phyloP scores from a whole-genome alignment of 2,888 invertebrate species.

The Acronicta leporina region DNA sequence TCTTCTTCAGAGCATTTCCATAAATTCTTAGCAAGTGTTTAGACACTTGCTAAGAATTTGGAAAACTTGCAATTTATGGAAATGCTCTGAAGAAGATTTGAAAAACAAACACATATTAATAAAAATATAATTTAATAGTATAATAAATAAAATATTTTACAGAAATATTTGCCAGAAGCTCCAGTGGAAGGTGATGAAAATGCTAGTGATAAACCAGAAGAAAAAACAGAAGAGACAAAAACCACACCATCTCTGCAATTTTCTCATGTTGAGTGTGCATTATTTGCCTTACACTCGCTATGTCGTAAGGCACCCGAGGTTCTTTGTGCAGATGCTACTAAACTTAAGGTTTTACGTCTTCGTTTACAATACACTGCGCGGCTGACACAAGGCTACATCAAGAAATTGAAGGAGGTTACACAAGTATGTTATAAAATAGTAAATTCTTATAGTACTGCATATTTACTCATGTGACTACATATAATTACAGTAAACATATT shows the following conservation, averaged over 20 bases:
- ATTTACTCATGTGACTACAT: slow-evolving; percentile 4
- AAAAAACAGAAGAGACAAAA: slow-evolving; percentile 73
- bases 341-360: slow-evolving; percentile 95
- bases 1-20: no score
- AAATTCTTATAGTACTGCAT: not conserved
- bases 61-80: no score
- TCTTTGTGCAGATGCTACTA: slow-evolving; percentile 91
- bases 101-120: no score
- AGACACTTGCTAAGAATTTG: no score
- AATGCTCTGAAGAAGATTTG: no score
- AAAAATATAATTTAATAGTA: not conserved
- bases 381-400: slow-evolving; percentile 95
- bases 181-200: slow-evolving; percentile 90
- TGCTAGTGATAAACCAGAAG: slow-evolving; percentile 76
- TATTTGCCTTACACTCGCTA: slow-evolving; percentile 93
- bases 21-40: no score
- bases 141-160: slow-evolving; percentile 52
- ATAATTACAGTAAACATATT: slow-evolving; percentile 32
- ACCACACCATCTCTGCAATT: slow-evolving; percentile 96
- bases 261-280: slow-evolving; percentile 97
- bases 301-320: slow-evolving; percentile 94
- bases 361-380: slow-evolving; percentile 97
- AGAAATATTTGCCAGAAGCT: slow-evolving; percentile 97
- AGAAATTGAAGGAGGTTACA: slow-evolving; percentile 91
- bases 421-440: slow-evolving; percentile 69